Evolutionary conservation across 2,888 invertebrate species (phyloP), one percentile per base, ranked within the genome.

Genomic region (Torymus texanus): DNA sequence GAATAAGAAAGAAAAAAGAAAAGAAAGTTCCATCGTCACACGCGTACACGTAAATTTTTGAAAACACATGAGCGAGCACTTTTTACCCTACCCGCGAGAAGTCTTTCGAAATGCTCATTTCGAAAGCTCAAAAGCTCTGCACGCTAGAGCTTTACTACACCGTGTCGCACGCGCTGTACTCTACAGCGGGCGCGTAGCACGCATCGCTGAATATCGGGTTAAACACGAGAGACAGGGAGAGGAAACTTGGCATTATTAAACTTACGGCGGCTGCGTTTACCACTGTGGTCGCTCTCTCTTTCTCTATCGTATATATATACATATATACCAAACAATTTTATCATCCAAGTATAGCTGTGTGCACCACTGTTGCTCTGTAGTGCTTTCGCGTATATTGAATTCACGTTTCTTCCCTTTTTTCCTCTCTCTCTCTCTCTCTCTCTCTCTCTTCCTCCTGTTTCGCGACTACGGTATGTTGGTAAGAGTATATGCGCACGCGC

Each of bases 221-320:
- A 63, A 82, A 85, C 81, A 16, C 81, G 78, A 56, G 77, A 76
- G 81, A 56, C 29, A 56, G 68, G 77, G 79, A 16, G 51, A 29
- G 75, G 66, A 66, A 75, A 53, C 65, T 58, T 67, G 79, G 75
- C 76, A 82, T 82, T 83, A 85, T 85, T 84, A 83, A 83, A 80
- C 82, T 72, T 73, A 72, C 78, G 72, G 72, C 71, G 56, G 51
- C 61, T 41, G 70, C 50, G 41, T 18, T 68, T 18, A n/a, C 63
- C 56, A 77, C 63, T 77, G 63, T 71, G 71, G 63, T 56, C 58
- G 58, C 62, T 21, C 50, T 41, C 65, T 13, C 29, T 18, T 11
- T 21, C 21, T 21, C 21, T 21, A 21, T 2, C 21, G 21, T 21
- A 21, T 21, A 21, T 21, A 21, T 21, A 21, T 21, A 21, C 2